A percentile compares a stretch with the other conserved stretches of the same genome.
Conservation (phyloP, 2,888 invertebrate species). For the Therioaphis trifolii region DNA sequence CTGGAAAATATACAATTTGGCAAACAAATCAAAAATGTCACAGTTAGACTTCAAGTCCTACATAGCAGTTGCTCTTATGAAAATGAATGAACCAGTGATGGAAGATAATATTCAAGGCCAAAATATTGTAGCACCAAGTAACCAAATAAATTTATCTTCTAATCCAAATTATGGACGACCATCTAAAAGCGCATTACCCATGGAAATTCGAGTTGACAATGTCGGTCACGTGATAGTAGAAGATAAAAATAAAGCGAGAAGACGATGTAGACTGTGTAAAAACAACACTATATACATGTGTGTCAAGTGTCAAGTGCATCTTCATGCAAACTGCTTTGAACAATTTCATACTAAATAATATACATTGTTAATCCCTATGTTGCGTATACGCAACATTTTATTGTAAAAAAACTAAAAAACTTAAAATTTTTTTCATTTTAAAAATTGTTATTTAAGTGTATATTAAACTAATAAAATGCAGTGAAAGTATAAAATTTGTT, state of each 20-base stretch:
- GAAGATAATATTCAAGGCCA: constrained; percentile 24
- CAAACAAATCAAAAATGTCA: constrained; percentile 35
- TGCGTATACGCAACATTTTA: too few species aligned
- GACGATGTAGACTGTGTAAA: constrained; percentile 23
- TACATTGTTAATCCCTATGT: too few species aligned
- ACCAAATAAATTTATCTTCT: too few species aligned
- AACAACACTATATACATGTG: constrained; percentile 36
- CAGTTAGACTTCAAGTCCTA: constrained; percentile 33
- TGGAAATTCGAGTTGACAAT: constrained; percentile 38
- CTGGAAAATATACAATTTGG: constrained; percentile 47
- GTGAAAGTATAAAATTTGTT: constrained; percentile 33
- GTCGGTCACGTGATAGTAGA: too few species aligned
- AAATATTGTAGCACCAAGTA: constrained; percentile 27
- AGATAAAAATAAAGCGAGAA: constrained; percentile 37
- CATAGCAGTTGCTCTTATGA: constrained; percentile 30
- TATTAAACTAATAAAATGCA: constrained; percentile 9
- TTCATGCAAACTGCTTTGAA: too few species aligned
- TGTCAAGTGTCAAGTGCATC: constrained; percentile 38
- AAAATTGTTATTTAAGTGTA: constrained; percentile 30
- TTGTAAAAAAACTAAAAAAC: constrained; percentile 9
- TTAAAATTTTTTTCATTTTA: not conserved
- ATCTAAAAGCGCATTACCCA: constrained; percentile 33
- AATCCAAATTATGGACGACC: constrained; percentile 34
- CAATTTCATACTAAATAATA: too few species aligned
- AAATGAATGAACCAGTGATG: constrained; percentile 4